Conservation (phyloP, 2,113 vertebrate genomes). For the Oreochromis aureus region DNA sequence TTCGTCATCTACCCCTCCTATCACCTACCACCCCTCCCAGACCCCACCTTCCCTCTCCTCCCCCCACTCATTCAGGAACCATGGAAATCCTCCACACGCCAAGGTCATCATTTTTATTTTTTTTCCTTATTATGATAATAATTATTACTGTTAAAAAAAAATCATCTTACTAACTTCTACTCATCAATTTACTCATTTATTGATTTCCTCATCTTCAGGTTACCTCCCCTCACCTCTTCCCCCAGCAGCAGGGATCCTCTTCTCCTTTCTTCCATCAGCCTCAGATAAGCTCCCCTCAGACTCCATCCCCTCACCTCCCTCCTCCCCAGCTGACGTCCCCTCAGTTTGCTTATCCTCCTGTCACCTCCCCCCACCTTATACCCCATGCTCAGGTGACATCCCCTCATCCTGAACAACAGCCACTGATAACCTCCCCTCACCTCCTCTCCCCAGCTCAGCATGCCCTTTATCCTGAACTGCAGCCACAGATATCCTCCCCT, state of each 20-base stretch:
- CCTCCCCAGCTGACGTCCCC: neutral
- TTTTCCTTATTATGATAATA: neutral
- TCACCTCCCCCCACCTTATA: neutral
- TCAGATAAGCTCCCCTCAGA: neutral
- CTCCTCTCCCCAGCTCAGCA: neutral
- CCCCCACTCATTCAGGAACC: neutral
- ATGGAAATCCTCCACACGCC: neutral
- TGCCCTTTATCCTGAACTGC: neutral
- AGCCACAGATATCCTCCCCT: neutral
- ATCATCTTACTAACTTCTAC: neutral
- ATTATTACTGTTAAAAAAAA: neutral
- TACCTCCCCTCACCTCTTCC: neutral
- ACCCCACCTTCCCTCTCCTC: neutral
- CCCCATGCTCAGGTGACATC: neutral
- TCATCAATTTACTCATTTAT: neutral
- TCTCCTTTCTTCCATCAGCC: neutral
- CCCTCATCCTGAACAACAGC: neutral
- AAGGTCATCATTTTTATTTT: neutral
- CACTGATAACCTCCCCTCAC: neutral
- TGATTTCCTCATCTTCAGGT: neutral
- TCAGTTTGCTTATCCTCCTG: neutral
- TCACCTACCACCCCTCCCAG: neutral
- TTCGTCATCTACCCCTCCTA: neutral
- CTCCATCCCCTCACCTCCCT: neutral
- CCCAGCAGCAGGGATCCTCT: neutral